Conservation (phyloP, 1,140 invertebrate genomes). For the Bradynema listronoti region DNA sequence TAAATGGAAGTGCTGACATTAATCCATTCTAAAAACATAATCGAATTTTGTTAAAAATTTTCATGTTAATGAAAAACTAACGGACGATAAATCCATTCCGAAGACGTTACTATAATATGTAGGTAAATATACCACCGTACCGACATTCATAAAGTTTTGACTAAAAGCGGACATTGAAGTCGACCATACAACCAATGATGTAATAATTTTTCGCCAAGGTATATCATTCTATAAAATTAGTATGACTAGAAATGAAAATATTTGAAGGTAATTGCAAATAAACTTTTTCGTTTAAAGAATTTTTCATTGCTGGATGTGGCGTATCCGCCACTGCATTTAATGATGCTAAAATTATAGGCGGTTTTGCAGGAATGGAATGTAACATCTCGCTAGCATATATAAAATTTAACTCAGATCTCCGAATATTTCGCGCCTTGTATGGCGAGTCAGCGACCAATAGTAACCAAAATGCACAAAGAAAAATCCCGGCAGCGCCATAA, state of each 20-base stretch:
- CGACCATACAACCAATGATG: slow-evolving; percentile 52
- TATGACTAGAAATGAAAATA: too few species aligned
- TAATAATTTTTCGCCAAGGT: slow-evolving; percentile 39
- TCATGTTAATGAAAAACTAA: slow-evolving; percentile 21
- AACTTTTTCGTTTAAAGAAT: too few species aligned
- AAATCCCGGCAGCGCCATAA: slow-evolving; percentile 45
- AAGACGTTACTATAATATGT: slow-evolving; percentile 54
- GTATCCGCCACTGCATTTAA: too few species aligned
- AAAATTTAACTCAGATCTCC: slow-evolving; percentile 28
- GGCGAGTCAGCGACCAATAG: slow-evolving; percentile 45
- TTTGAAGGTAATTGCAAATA: too few species aligned
- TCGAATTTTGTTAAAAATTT: background rate
- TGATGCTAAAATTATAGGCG: too few species aligned
- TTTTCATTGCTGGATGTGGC: too few species aligned
- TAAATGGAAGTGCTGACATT: slow-evolving; percentile 53
- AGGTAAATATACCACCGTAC: slow-evolving; percentile 55
- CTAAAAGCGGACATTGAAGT: slow-evolving; percentile 45
- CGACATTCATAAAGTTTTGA: slow-evolving; percentile 57
- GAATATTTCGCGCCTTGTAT: slow-evolving; percentile 30
- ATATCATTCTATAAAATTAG: too few species aligned
- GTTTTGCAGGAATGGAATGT: too few species aligned
- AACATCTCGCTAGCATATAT: slow-evolving; percentile 38
- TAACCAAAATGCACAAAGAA: slow-evolving; percentile 46
- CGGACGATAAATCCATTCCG: slow-evolving; percentile 45
- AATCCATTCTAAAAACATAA: slow-evolving; percentile 46